phyloP scores from a whole-genome alignment of 2,113 vertebrate species.

The Psittacula cyanocephala region DNA sequence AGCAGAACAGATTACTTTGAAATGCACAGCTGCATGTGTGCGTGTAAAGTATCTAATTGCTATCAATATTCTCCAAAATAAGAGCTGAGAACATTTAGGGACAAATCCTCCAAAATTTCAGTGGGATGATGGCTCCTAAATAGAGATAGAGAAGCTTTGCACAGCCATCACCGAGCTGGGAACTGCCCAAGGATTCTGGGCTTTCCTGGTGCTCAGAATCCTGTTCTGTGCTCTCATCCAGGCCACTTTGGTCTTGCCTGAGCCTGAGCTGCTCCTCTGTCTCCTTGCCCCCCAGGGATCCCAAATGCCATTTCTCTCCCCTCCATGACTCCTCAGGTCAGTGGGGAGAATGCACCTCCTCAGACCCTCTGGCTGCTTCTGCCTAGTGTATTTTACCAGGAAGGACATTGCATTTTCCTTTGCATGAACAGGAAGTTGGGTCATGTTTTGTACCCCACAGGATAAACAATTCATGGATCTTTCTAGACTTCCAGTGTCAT shows the following conservation, averaged over 20 bases:
- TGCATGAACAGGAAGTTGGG: not conserved
- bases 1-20: slow-evolving; percentile 34
- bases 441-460: not conserved
- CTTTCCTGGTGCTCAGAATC: not conserved
- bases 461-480: not conserved
- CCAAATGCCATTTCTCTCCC: not conserved
- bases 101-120: not conserved
- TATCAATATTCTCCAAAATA: not conserved
- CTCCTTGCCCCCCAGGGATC: not conserved
- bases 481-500: not conserved
- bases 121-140: not conserved
- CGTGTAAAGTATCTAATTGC: not conserved
- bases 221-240: not conserved
- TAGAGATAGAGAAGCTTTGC: not conserved
- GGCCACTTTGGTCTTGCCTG: not conserved
- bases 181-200: not conserved
- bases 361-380: not conserved
- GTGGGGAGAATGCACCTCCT: not conserved
- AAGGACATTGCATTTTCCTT: not conserved
- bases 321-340: not conserved
- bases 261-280: not conserved
- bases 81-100: not conserved
- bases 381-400: not conserved
- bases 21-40: slow-evolving; percentile 7
- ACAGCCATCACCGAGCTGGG: not conserved